A percentile compares a stretch with the other conserved stretches of the same genome.
These are phyloP conservation scores for Meloidogyne hapla DNA, from an alignment of 1,140 invertebrate species.

Conservation along the genomic window DNA sequence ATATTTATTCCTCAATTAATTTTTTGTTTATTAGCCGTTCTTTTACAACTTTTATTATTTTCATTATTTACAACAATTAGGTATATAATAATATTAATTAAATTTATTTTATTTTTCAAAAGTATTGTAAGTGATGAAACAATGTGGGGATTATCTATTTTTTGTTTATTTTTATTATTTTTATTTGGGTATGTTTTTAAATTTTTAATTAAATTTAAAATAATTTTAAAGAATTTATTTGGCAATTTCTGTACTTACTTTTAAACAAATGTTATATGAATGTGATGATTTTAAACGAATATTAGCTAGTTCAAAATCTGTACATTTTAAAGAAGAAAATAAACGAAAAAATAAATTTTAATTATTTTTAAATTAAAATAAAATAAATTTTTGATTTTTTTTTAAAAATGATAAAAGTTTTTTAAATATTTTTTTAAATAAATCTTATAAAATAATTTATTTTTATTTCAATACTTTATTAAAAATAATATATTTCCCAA, in stretches of 20 bases:
- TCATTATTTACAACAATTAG: slow-evolving; percentile 22
- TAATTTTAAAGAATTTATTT: slow-evolving; percentile 30
- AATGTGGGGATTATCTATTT: slow-evolving; percentile 8
- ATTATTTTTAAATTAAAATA: not conserved
- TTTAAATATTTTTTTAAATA: too few relatives aligned
- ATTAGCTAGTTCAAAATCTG: slow-evolving; percentile 42
- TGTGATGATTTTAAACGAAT: slow-evolving; percentile 40
- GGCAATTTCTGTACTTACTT: slow-evolving; percentile 39
- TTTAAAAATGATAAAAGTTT: too few relatives aligned
- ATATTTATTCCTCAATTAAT: slow-evolving; percentile 17
- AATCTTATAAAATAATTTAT: too few relatives aligned
- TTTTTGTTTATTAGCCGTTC: slow-evolving; percentile 2
- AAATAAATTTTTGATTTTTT: too few relatives aligned
- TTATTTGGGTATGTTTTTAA: slow-evolving; percentile 21
- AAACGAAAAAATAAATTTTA: slow-evolving; percentile 18
- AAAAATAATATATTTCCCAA: too few relatives aligned
- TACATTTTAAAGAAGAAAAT: slow-evolving; percentile 42
- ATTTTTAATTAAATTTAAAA: slow-evolving; percentile 9
- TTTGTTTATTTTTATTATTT: slow-evolving; percentile 15
- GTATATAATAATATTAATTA: slow-evolving; percentile 7
- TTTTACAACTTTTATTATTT: slow-evolving; percentile 11
- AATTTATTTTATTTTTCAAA: slow-evolving; percentile 1
- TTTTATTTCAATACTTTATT: too few relatives aligned
- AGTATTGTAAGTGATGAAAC: slow-evolving; percentile 16
- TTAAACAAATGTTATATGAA: slow-evolving; percentile 39